Base-by-base conservation (phyloP, 1,140 invertebrate genomes). In the Lutraria rhynchaena region DNA sequence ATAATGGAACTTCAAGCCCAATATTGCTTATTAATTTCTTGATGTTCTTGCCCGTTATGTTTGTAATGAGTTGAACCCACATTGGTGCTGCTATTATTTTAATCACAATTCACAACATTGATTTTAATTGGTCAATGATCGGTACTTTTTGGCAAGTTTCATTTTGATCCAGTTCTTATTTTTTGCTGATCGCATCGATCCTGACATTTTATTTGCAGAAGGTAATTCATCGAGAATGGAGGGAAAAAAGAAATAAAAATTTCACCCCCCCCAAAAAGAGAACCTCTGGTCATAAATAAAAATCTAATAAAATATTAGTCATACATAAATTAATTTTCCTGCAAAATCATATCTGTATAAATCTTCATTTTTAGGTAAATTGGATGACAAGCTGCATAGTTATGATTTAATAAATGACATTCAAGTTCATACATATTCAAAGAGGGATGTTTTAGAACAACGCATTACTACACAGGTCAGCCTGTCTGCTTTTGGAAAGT, bases 321-420 rank as follows among this genome's bases (percentile, higher is more conserved):
- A n/a, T 55, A n/a, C 53, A 11, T 11, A 11, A 55, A 7, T 37
- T 24, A 35, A 61, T 3, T 7, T 61, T 61, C 11, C 19, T 61
- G 22, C 4, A n/a, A n/a, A n/a, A n/a, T n/a, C n/a, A n/a, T n/a
- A n/a, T n/a, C n/a, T n/a, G n/a, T n/a, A n/a, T 19, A 24, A 44
- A 24, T 19, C 58, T 46, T 49, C 15, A 19, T 15, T 44, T 71
- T 51, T 29, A 53, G 57, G 69, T 31, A 69, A 55, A 33, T 67
- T 63, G 60, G 51, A 69, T 60, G 61, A 71, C 49, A 55, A 35
- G 24, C 57, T 71, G 15, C 69, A 71, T 46, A 55, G 57, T 46
- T 71, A 71, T 37, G 69, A 71, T 22, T 31, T 71, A 29, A 29
- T 71, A 0, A 37, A 57, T 5, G 53, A 57, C 5, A 51, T 71